Percentiles rank a stretch among this genome's conserved stretches.
These are phyloP conservation scores for Mus minutoides DNA, from an alignment of 2,797 vertebrate species.

Conservation along the genomic window DNA sequence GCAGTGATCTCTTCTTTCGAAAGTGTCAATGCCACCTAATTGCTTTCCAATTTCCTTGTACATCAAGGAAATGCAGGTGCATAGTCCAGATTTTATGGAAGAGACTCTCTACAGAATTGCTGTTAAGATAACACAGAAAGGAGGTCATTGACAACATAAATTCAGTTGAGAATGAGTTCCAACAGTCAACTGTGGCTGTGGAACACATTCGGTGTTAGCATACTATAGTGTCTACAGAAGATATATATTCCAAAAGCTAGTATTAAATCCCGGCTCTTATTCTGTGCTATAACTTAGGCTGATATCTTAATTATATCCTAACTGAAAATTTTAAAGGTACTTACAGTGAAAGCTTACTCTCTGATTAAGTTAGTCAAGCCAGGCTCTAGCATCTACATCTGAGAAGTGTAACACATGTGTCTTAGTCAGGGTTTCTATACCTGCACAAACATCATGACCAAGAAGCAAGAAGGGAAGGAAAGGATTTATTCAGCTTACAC, in stretches of 20 bases:
- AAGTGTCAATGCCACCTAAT: neutral
- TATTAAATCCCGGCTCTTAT: neutral
- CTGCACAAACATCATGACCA: too few relatives aligned
- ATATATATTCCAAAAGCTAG: accelerated
- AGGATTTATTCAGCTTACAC: too few relatives aligned
- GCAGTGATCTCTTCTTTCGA: neutral
- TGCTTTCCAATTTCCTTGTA: constrained; percentile 8
- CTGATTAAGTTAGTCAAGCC: neutral
- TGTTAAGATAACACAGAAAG: neutral
- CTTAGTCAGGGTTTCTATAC: too few relatives aligned
- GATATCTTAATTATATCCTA: neutral
- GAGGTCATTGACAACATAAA: neutral
- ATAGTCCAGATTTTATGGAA: neutral
- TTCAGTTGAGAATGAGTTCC: neutral
- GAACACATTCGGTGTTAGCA: neutral
- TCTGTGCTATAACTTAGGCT: neutral
- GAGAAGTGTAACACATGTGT: neutral
- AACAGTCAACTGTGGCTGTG: neutral
- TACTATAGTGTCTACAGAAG: accelerated
- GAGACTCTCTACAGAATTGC: neutral
- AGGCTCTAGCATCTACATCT: constrained; percentile 22
- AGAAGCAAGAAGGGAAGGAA: too few relatives aligned
- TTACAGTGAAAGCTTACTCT: neutral
- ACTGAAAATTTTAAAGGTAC: neutral
- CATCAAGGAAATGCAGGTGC: neutral